Conservation (phyloP, 2,113 vertebrate genomes). For the Brachyhypopomus gauderio region DNA sequence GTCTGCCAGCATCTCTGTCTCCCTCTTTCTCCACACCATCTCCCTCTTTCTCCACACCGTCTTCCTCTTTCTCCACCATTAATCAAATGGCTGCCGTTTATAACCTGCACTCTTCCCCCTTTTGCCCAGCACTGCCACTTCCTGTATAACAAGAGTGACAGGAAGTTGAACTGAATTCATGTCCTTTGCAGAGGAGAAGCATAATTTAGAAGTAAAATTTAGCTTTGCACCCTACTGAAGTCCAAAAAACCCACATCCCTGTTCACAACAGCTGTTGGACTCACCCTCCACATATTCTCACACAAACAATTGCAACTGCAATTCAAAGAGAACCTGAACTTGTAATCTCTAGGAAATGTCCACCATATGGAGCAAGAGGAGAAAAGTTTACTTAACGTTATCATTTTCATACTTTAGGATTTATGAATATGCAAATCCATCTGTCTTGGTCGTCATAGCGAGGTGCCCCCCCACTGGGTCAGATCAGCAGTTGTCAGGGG, state of each 20-base stretch:
- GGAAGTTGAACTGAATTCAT: constrained; percentile 32
- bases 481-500: constrained; percentile 66
- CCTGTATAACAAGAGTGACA: constrained; percentile 39
- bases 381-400: constrained; percentile 63
- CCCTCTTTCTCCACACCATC: no score
- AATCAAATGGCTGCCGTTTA: constrained; percentile 25
- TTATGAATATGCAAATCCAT: constrained; percentile 80
- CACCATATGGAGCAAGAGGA: constrained; percentile 68
- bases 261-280: constrained; percentile 26
- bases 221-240: not conserved
- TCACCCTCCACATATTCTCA: constrained; percentile 9
- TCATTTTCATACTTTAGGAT: constrained; percentile 65
- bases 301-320: not conserved
- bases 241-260: not conserved
- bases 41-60: no score
- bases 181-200: not conserved
- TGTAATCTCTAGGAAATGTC: constrained; percentile 40
- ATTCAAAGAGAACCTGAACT: not conserved
- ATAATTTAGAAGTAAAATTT: not conserved
- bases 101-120: constrained; percentile 3
- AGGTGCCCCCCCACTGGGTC: constrained; percentile 65
- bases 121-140: not conserved
- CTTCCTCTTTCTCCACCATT: constrained; percentile 8
- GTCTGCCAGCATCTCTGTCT: not conserved
- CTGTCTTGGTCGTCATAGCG: constrained; percentile 67